Evolutionary conservation across 2,888 invertebrate genomes (phyloP).

Genomic region (Napeogenes sylphis): DNA sequence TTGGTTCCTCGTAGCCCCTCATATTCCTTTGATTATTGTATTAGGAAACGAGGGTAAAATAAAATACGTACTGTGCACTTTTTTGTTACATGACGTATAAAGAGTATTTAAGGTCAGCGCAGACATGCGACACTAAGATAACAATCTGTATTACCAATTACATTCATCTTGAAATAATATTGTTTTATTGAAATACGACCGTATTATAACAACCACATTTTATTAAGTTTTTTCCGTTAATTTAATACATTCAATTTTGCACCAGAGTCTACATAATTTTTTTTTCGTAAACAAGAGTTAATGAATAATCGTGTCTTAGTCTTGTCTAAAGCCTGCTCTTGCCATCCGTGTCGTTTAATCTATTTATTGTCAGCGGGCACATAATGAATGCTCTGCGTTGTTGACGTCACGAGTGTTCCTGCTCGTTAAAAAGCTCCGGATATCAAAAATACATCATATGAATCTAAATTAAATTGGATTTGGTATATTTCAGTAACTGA

Average conservation of each 20-base stretch:
- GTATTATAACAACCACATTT: too few species aligned
- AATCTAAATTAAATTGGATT: slow-evolving; percentile 21
- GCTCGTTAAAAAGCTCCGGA: slow-evolving; percentile 55
- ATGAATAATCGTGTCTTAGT: background rate
- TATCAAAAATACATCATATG: slow-evolving; percentile 39
- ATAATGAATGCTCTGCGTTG: slow-evolving; percentile 72
- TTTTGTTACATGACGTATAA: slow-evolving; percentile 57
- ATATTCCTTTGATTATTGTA: slow-evolving; percentile 75
- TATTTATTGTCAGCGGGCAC: slow-evolving; percentile 66
- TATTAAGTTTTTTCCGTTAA: too few species aligned
- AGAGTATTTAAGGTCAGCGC: slow-evolving; percentile 18
- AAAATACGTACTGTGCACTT: slow-evolving; percentile 63
- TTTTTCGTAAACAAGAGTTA: too few species aligned
- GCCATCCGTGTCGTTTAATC: slow-evolving; percentile 42
- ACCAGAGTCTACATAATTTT: too few species aligned
- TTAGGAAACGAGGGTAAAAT: slow-evolving; percentile 64
- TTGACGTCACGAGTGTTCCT: slow-evolving; percentile 57
- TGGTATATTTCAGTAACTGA: background rate
- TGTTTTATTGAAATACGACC: too few species aligned
- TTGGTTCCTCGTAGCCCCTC: slow-evolving; percentile 64
- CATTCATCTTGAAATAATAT: too few species aligned
- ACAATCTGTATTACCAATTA: background rate
- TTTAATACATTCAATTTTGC: too few species aligned
- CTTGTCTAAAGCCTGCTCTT: slow-evolving; percentile 11
- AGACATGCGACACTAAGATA: slow-evolving; percentile 10